Evolutionary conservation across 2,797 vertebrate species (phyloP).

Genomic region (Macropus fuliginosus): DNA sequence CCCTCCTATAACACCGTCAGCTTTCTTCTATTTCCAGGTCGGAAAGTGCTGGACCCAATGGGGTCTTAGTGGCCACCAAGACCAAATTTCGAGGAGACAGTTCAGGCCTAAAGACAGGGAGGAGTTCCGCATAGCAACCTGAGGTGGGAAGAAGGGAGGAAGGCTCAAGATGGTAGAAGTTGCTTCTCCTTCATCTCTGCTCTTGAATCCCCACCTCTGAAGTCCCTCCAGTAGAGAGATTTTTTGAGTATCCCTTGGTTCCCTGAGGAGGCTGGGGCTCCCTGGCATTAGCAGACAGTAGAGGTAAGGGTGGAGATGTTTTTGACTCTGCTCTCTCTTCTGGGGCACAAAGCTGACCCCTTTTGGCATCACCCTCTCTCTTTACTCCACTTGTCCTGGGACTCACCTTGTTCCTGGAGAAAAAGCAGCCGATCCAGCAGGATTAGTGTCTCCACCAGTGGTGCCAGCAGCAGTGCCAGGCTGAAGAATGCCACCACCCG

Average conservation of each 20-base stretch:
- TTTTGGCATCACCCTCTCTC: accelerated
- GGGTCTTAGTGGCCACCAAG: conserved; percentile 89
- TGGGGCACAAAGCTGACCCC: background rate
- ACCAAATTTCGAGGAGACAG: conserved; percentile 95
- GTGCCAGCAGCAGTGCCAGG: conserved; percentile 91
- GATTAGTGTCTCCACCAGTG: conserved; percentile 93
- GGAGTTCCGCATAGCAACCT: conserved; percentile 91
- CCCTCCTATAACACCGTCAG: background rate
- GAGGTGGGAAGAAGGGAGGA: background rate
- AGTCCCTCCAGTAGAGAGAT: background rate
- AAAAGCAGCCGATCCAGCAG: conserved; percentile 94
- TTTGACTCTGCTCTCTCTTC: background rate
- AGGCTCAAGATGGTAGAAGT: background rate
- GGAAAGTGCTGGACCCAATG: conserved; percentile 45
- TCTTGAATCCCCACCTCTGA: background rate
- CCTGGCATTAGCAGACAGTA: background rate
- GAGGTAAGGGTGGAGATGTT: background rate
- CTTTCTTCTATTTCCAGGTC: conserved; percentile 59
- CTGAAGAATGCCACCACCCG: conserved; percentile 93
- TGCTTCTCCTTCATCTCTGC: background rate
- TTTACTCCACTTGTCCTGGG: accelerated
- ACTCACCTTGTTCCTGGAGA: conserved; percentile 92
- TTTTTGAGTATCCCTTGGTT: background rate
- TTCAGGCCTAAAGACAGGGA: conserved; percentile 92
- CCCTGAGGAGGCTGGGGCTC: background rate